Percentiles rank a stretch among this genome's conserved stretches.
Evolutionary conservation across 2,113 vertebrate species (phyloP).

Genomic region (Felis catus): F.catus_Fca126_mat1.0 CM031426.1:34886501-34887000

Average conservation of each 20-base stretch:
- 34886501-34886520: background rate
- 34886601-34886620: background rate
- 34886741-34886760: background rate
- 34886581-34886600: background rate
- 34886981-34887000: background rate
- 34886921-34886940: background rate
- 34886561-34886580: background rate
- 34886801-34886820: background rate
- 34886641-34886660: background rate
- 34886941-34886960: background rate
- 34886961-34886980: background rate
- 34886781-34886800: background rate
- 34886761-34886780: background rate
- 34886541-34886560: background rate
- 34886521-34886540: background rate
- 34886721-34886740: background rate
- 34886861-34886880: background rate
- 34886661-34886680: background rate
- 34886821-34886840: background rate
- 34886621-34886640: background rate
- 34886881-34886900: background rate
- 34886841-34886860: background rate
- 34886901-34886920: background rate
- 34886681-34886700: background rate
- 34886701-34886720: background rate